Evolutionary conservation across 2,888 invertebrate genomes (phyloP), one percentile per base, ranked within the genome.

Genomic region (Mellilla xanthometata): DNA sequence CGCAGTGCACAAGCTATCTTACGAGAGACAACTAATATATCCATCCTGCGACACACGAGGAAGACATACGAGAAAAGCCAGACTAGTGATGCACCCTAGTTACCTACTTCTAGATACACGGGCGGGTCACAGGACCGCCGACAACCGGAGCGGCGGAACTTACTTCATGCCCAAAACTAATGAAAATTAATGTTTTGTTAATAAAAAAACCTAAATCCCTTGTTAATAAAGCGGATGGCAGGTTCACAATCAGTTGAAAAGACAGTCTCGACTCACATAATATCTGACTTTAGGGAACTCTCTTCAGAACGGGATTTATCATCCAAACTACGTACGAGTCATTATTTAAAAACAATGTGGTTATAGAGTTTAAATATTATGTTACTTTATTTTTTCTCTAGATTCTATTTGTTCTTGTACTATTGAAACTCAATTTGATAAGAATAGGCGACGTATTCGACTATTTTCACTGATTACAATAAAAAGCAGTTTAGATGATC

Each of bases 111-210:
- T 72, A 73, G 39, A 72, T 71, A 72, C 52, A 52, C 51, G 47
- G 42, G 53, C 49, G 60, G 59, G 56, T 60, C 57, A 61, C 53
- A 62, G 58, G 59, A 58, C 60, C 60, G 58, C 60, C 61, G 40
- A 46, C 49, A 38, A 54, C 75, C 75, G 75, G 80, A 72, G 78
- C 84, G 86, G 87, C 83, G 74, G 81, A 85, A 79, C 33, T 83
- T 75, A 56, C 47, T 77, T 84, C 89, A 89, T 89, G 89, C 89
- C 85, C 82, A 87, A 85, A 82, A 84, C 83, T 85, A 87, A 84
- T 81, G 74, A 85, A 74, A 76, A 79, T 73, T 78, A 81, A 79
- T 72, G n/a, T n/a, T n/a, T n/a, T n/a, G n/a, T n/a, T n/a, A n/a
- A n/a, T n/a, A n/a, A n/a, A n/a, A n/a, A n/a, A n/a, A n/a, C n/a